Percentiles rank a stretch among this genome's conserved stretches.
These are phyloP conservation scores for Actenoides lindsayi DNA, from an alignment of 2,113 vertebrate genomes.

Conservation along the genomic window DNA sequence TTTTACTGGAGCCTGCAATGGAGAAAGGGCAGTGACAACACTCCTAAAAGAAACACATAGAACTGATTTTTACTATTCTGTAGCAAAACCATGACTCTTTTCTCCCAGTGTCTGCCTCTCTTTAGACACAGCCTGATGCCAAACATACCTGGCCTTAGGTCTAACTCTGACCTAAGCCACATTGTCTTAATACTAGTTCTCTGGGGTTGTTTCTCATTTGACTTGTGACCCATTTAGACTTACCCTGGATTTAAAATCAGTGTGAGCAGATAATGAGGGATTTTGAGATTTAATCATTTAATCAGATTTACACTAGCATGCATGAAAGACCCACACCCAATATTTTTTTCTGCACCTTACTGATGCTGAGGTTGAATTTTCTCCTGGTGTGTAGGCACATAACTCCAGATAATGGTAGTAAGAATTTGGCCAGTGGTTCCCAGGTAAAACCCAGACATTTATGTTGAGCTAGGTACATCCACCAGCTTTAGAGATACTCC, in stretches of 20 bases:
- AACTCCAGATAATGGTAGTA: background rate
- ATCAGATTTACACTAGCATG: background rate
- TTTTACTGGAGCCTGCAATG: background rate
- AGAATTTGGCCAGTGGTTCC: background rate
- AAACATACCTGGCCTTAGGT: background rate
- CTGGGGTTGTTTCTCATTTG: background rate
- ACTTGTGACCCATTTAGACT: background rate
- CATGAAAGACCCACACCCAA: fast-evolving
- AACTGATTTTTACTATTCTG: background rate
- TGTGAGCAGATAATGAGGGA: background rate
- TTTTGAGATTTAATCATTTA: background rate
- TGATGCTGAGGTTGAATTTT: background rate
- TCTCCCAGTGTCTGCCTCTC: background rate
- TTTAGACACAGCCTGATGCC: background rate
- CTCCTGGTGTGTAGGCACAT: background rate
- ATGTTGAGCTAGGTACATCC: background rate
- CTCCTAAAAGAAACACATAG: background rate
- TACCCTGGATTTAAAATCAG: background rate
- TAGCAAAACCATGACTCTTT: background rate
- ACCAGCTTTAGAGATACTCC: background rate
- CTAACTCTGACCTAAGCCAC: background rate
- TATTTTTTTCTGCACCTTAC: background rate
- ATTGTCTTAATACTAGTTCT: background rate
- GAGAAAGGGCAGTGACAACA: background rate
- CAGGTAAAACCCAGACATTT: background rate